Evolutionary conservation across 2,113 vertebrate genomes (phyloP), one percentile per base, ranked within the genome.

Genomic region (Cebidichthys violaceus): DNA sequence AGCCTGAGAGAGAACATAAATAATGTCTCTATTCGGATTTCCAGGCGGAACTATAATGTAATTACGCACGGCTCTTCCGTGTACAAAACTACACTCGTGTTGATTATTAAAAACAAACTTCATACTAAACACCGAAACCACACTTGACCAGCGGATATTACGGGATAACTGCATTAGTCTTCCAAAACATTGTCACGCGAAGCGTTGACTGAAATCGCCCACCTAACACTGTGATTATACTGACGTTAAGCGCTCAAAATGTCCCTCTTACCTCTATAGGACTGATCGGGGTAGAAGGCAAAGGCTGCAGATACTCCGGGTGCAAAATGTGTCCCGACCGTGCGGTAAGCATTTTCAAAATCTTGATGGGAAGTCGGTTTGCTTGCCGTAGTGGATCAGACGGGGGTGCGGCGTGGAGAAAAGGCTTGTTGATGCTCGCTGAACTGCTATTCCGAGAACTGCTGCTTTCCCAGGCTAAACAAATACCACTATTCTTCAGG

Each of bases 301-400:
- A 92, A 81, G 98, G 98, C 94, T 99, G 98, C 83, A 99, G 96
- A 86, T 99, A 99, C 86, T 99, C 98, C 75, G 98, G 98, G 93
- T 99, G 98, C 95, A 99, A 95, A 96, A 99, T 99, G 96, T 99
- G 98, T 94, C 98, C 98, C 88, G 97, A 97, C 87, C 98, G 96
- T 90, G 98, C 97, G 69, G 97, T 99, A 76, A 99, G 97, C 98
- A 99, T 99, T 96, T 98, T 99, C 94, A 99, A 89, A 94, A 99
- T 95, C 96, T 99, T 99, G 95, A 99, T 99, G 85, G 97, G 98
- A 88, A 99, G 96, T 92, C 98, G 95, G 82, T 96, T 97, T 29
- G 98, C 98, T 97, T 99, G 98, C 91, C 98, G 97, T 93, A 96
- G 94, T 90, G 98, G 98, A 90, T 99, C 97, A 87, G 95, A 97